Percentiles rank a stretch among this genome's conserved stretches.
Conservation (phyloP, 2,888 invertebrate species). For the Branchipolynoe longqiensis region DNA sequence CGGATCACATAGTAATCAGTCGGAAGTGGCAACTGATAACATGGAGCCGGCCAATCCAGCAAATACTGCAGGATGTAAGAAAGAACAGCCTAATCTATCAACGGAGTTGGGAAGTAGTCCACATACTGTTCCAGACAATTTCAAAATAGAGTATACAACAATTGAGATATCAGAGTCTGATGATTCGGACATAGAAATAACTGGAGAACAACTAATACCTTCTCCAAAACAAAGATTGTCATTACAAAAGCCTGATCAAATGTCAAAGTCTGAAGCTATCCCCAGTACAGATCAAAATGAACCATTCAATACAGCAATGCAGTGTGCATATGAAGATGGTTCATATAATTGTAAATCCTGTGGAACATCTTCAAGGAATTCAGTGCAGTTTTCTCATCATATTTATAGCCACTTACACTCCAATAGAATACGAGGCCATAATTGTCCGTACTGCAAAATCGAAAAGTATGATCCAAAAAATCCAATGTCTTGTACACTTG, state of each 20-base stretch:
- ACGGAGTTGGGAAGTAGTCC: not conserved
- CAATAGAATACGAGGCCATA: not conserved
- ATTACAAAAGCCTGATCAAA: too few species aligned
- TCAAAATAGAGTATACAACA: not conserved
- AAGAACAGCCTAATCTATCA: not conserved
- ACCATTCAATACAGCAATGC: not conserved
- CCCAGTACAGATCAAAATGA: not conserved
- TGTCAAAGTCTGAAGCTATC: too few species aligned
- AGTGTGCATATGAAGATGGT: not conserved
- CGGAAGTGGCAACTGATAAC: not conserved
- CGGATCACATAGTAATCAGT: too few species aligned
- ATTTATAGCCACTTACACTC: not conserved
- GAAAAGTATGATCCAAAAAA: not conserved
- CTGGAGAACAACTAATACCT: not conserved
- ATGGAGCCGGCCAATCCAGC: not conserved
- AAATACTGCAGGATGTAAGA: not conserved
- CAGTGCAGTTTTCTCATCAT: not conserved
- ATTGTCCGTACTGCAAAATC: not conserved
- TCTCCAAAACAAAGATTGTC: not conserved
- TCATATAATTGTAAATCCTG: constrained; percentile 9
- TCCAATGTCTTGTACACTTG: not conserved
- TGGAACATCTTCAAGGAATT: not conserved
- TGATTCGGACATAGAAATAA: constrained; percentile 35
- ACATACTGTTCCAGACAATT: not conserved
- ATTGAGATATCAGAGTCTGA: not conserved